Evolutionary conservation across 2,113 vertebrate genomes (phyloP), one percentile per base, ranked within the genome.

Genomic region (Tetrao urogallus): DNA sequence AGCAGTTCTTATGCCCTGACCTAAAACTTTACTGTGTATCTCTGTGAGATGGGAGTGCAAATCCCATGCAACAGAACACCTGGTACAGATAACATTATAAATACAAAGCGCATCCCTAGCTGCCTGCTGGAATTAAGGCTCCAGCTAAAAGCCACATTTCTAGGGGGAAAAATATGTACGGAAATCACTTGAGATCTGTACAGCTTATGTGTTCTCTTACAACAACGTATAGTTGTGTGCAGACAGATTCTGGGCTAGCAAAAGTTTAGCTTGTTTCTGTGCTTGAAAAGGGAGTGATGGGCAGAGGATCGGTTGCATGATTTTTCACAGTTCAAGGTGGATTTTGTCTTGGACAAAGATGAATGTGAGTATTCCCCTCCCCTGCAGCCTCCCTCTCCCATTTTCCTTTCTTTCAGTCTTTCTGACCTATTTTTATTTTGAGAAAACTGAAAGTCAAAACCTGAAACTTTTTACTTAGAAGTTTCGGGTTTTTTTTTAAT

Each of bases 401-500:
- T 17, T 52, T 50, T 67, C 36, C 13, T 38, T 89, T 54, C 4
- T 47, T 60, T 34, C 43, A 8, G 34, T 69, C 86, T 74, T 76
- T 76, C 19, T 76, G 12, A 4, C 40, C 61, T 57, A 54, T 22
- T 63, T 63, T 40, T 63, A 16, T 17, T 54, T 17, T 30, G 52
- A 54, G 8, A 61, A 73, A 75, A 83, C 3, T 28, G 7, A 86
- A 79, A 76, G 6, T 50, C 9, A 34, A 82, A 88, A 43, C 25
- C 4, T 70, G 30, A 65, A 52, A 20, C 0, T 24, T 50, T 24
- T 75, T 40, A 63, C 54, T 80, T 63, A 58, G 75, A 90, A 72
- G 18, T 1, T n/a, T n/a, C n/a, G n/a, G n/a, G n/a, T 13, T 50
- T 50, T 24, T 0, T 13, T 0, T 0, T 32, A 73, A 79, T 71